Conservation (phyloP, 2,797 vertebrate genomes). For the Brachyalestes nurse region DNA sequence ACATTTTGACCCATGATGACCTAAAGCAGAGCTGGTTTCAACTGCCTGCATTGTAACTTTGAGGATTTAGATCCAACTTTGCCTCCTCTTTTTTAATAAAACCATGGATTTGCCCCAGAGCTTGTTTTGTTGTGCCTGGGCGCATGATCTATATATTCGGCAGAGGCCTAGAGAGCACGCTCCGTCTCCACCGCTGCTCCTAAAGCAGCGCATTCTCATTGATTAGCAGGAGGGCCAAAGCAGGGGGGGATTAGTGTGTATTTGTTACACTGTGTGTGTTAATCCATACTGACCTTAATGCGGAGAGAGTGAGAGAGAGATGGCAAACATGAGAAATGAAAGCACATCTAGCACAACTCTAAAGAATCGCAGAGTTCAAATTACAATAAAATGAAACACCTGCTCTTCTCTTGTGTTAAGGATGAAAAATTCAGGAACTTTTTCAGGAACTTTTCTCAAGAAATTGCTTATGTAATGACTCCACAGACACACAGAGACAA, state of each 20-base stretch:
- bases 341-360: neutral
- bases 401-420: too few species aligned
- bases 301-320: neutral
- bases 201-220: slow-evolving; percentile 19
- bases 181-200: slow-evolving; percentile 29
- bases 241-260: slow-evolving; percentile 37
- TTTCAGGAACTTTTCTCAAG: too few species aligned
- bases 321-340: neutral
- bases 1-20: neutral
- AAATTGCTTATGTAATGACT: too few species aligned
- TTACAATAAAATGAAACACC: too few species aligned
- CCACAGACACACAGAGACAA: too few species aligned
- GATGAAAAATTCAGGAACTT: too few species aligned
- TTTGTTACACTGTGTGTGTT: slow-evolving; percentile 38
- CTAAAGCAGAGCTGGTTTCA: neutral
- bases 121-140: slow-evolving; percentile 2
- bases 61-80: slow-evolving; percentile 30
- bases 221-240: slow-evolving; percentile 41
- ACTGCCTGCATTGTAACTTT: neutral
- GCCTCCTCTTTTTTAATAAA: slow-evolving; percentile 22
- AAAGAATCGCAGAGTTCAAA: neutral
- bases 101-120: slow-evolving; percentile 31
- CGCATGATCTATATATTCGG: slow-evolving; percentile 35
- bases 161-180: slow-evolving; percentile 7
- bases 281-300: slow-evolving; percentile 49